A percentile compares a stretch with the other conserved stretches of the same genome.
These are phyloP conservation scores for Aspidiotus rigidus DNA, from an alignment of 2,888 invertebrate species.

Conservation along the genomic window DNA sequence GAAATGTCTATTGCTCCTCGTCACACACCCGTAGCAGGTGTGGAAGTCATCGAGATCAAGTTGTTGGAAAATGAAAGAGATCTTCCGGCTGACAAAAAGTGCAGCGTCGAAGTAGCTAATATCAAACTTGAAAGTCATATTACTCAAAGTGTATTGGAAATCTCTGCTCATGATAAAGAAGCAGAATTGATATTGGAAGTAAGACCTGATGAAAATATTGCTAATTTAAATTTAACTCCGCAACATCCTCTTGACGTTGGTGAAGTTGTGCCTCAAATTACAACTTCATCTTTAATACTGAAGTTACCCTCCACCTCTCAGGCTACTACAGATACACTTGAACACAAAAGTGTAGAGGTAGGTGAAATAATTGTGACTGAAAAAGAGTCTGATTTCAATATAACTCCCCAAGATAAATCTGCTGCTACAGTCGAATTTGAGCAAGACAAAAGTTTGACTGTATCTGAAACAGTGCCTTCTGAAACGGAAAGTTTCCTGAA, in stretches of 20 bases:
- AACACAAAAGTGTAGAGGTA: slow-evolving; percentile 45
- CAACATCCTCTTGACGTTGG: slow-evolving; percentile 46
- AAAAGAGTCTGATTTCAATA: slow-evolving; percentile 42
- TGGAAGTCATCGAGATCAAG: slow-evolving; percentile 21
- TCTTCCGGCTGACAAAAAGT: not conserved
- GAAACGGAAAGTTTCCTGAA: slow-evolving; percentile 42
- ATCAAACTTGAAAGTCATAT: slow-evolving; percentile 39
- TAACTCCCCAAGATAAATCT: slow-evolving; percentile 40
- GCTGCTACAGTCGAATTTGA: slow-evolving; percentile 42
- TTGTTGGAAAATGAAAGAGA: slow-evolving; percentile 51
- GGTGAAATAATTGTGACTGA: slow-evolving; percentile 46
- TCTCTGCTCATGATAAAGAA: slow-evolving; percentile 42
- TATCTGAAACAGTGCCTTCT: slow-evolving; percentile 39
- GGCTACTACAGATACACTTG: slow-evolving; percentile 39
- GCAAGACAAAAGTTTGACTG: slow-evolving; percentile 42
- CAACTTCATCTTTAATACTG: slow-evolving; percentile 39
- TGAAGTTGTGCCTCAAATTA: slow-evolving; percentile 44
- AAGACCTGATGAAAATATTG: slow-evolving; percentile 36
- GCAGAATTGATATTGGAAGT: slow-evolving; percentile 37
- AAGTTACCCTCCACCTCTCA: slow-evolving; percentile 39
- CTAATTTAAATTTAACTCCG: slow-evolving; percentile 35
- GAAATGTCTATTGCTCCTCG: not conserved
- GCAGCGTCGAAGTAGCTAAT: slow-evolving; percentile 39
- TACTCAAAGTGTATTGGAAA: slow-evolving; percentile 41
- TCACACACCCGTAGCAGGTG: slow-evolving; percentile 1